These are phyloP conservation scores for Sandelia bainsii DNA, from an alignment of 2,797 vertebrate genomes.

Conservation along the genomic window DNA sequence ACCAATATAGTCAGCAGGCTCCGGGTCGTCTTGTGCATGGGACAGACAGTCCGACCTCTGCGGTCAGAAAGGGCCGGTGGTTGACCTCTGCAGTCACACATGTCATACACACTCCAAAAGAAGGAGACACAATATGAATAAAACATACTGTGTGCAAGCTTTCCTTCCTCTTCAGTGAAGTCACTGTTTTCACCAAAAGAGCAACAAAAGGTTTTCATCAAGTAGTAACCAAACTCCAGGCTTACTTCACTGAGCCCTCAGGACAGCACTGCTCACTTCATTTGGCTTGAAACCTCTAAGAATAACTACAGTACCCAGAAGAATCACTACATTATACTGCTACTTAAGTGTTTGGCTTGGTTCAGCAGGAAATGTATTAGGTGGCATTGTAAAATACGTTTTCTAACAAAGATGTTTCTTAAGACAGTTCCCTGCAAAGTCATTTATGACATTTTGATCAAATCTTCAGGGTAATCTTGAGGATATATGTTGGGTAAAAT, in stretches of 20 bases:
- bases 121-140: constrained; percentile 1
- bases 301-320: constrained; percentile 29
- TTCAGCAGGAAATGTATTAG: constrained; percentile 36
- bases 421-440: background rate
- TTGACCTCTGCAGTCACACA: constrained; percentile 38
- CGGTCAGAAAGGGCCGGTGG: constrained; percentile 35
- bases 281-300: constrained; percentile 25
- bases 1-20: constrained; percentile 66
- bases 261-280: constrained; percentile 20
- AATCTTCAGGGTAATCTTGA: background rate
- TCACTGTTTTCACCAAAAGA: constrained; percentile 52
- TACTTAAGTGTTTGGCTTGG: constrained; percentile 26
- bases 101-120: background rate
- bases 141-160: background rate
- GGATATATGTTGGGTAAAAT: constrained; percentile 1
- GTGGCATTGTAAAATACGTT: constrained; percentile 10
- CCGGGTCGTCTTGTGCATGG: constrained; percentile 59
- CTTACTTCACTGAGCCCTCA: constrained; percentile 16
- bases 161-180: constrained; percentile 32
- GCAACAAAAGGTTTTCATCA: constrained; percentile 59
- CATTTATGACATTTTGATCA: constrained; percentile 1
- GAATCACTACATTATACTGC: constrained; percentile 24
- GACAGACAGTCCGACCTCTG: constrained; percentile 59
- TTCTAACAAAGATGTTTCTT: constrained; percentile 17
- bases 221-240: constrained; percentile 47